A percentile compares a stretch with the other conserved stretches of the same genome.
Evolutionary conservation across 2,113 vertebrate genomes (phyloP).

Genomic region (Pelusios castaneus): DNA sequence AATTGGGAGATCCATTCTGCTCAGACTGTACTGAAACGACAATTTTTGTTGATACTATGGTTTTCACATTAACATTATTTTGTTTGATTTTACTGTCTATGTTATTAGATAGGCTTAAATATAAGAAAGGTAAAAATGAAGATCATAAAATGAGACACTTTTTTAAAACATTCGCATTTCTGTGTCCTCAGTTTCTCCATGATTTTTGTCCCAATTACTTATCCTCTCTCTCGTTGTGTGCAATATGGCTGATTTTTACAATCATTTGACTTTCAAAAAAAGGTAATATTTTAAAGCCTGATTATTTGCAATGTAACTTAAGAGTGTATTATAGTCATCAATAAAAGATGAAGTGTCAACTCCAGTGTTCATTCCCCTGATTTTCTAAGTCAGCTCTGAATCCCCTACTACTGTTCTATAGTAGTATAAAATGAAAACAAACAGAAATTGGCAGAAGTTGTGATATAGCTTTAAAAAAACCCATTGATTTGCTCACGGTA

Average conservation of each 20-base stretch:
- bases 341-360: constrained; percentile 63
- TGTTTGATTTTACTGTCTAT: neutral
- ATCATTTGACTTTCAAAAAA: constrained; percentile 44
- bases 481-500: neutral
- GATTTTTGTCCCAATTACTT: neutral
- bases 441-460: constrained; percentile 8
- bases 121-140: accelerated
- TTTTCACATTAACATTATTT: neutral
- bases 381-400: constrained; percentile 35
- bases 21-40: neutral
- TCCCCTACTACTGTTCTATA: neutral
- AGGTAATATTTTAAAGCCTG: constrained; percentile 54
- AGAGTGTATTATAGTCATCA: constrained; percentile 45
- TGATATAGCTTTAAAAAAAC: neutral
- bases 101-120: neutral
- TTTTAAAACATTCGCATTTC: neutral
- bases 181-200: neutral
- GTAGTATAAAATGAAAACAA: constrained; percentile 46
- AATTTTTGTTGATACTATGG: neutral
- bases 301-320: constrained; percentile 40
- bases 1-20: neutral
- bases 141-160: neutral
- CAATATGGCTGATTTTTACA: constrained; percentile 35
- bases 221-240: neutral
- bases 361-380: constrained; percentile 21